Evolutionary conservation across 2,797 vertebrate genomes (phyloP), one percentile per base, ranked within the genome.

Genomic region (Sebastiscus tertius): DNA sequence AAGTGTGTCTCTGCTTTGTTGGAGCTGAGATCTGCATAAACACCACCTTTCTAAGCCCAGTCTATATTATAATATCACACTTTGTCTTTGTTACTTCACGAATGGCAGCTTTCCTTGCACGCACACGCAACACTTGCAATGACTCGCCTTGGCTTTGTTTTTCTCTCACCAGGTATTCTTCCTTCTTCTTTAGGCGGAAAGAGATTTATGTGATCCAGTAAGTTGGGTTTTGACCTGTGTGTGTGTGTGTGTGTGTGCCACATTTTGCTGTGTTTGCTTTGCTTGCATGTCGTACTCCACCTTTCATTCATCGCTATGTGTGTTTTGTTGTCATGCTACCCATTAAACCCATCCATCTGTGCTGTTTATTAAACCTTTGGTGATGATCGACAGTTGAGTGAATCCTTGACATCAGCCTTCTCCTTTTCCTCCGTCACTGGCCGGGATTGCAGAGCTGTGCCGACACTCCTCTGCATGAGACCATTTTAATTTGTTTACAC

Each of bases 171-270:
- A 99, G 99, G 97, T 99, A 98, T 89, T 99, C 99, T 83, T 99
- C 99, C 87, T 98, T 99, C 97, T 99, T 99, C 97, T 99, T 99
- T 97, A 98, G 97, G 95, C 97, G 98, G 93, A 99, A 99, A 96
- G 99, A 99, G 94, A 99, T 99, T 95, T 99, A 98, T 99, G 98
- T 99, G 94, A 99, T 99, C 94, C 99, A 99, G 99, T 99, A 99
- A 99, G 99, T 99, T 88, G 78, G 70, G 52, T 73, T 76, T 75
- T 63, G 58, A 39, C 26, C 14, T 59, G 74, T 31, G 78, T 82
- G 5, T 29, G 39, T 46, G 39, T 39, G 34, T 12, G 33, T 34
- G 33, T 33, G 82, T 83, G 82, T 5, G 39, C 42, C 29, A 31
- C 20, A 3, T 66, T 77, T 88, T 78, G 56, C 24, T 73, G 68